Evolutionary conservation across 2,888 invertebrate species (phyloP).

Genomic region (Phaedon cochleariae): DNA sequence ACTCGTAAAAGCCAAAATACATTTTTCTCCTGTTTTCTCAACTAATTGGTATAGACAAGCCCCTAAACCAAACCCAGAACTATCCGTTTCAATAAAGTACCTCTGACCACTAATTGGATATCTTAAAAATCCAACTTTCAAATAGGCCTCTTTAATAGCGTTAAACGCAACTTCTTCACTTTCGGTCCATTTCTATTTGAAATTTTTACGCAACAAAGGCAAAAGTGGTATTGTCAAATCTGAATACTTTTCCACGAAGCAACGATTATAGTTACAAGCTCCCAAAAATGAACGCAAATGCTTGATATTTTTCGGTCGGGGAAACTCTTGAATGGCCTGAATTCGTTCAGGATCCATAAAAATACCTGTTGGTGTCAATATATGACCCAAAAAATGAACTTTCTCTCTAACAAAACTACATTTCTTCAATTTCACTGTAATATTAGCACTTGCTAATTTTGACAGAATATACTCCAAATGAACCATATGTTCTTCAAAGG

Average conservation of each 20-base stretch:
- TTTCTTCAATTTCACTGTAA: background rate
- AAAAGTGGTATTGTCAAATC: slow-evolving; percentile 12
- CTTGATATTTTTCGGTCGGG: background rate
- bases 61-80: slow-evolving; percentile 20
- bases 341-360: slow-evolving; percentile 6
- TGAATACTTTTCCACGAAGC: slow-evolving; percentile 3
- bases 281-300: slow-evolving; percentile 12
- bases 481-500: background rate
- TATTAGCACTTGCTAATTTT: background rate
- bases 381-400: slow-evolving; percentile 11
- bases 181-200: slow-evolving; percentile 22
- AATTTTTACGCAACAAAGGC: slow-evolving; percentile 22
- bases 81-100: slow-evolving; percentile 19
- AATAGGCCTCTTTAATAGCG: slow-evolving; percentile 12
- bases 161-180: slow-evolving; percentile 13
- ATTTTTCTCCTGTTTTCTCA: background rate
- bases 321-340: slow-evolving; percentile 7
- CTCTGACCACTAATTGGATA: slow-evolving; percentile 6
- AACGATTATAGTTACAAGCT: background rate
- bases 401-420: slow-evolving; percentile 2
- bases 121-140: background rate
- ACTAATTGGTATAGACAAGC: slow-evolving; percentile 19
- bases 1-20: slow-evolving; percentile 17
- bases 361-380: slow-evolving; percentile 7
- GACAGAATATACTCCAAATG: background rate